Base-by-base conservation (phyloP, 2,888 invertebrate species). In the Aphrophora alni region DNA sequence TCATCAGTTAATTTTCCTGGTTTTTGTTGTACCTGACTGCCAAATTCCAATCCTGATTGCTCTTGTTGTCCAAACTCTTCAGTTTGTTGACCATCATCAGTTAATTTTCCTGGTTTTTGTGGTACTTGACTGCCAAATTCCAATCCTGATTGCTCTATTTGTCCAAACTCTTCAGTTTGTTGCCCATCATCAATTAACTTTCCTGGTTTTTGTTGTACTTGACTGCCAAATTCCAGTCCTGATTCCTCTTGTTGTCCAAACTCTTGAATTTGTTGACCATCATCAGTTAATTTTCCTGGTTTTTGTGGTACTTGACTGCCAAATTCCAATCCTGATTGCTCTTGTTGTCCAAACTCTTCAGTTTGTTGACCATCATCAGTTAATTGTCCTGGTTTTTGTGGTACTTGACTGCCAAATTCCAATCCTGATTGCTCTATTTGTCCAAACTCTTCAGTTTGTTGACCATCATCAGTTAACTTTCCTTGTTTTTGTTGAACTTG, bases 121-220 rank as follows among this genome's bases (percentile, higher is more conserved):
- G 5, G 51, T 76, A 44, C 73, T 75, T 75, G 77, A 38, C 82
- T 73, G 5, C 38, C 75, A 74, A 80, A 71, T n/a, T 69, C 69
- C 24, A 38, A 69, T 25, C 38, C 44, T 71, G 69, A 38, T 25
- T 68, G 28, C 51, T 77, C 33, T 38, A 69, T 68, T n/a, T 21
- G 12, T 21, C 77, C 77, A 77, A 77, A 77, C 28, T 69, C 77
- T 28, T 38, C 38, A 33, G 12, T 25, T 26, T 82, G 71, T 75
- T 75, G 72, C 21, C 73, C 75, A 82, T 84, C 82, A 83, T 85
- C 86, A 0, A 83, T 84, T 8, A 85, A 82, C 78, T 85, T 84
- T 68, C 79, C 77, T 80, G 82, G 77, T 33, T 83, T 81, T 68
- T 76, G 79, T 38, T 83, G 72, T 71, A 83, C 82, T 33, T 81